These are phyloP conservation scores for Lagodon rhomboides DNA, from an alignment of 2,797 vertebrate genomes.

Conservation along the genomic window DNA sequence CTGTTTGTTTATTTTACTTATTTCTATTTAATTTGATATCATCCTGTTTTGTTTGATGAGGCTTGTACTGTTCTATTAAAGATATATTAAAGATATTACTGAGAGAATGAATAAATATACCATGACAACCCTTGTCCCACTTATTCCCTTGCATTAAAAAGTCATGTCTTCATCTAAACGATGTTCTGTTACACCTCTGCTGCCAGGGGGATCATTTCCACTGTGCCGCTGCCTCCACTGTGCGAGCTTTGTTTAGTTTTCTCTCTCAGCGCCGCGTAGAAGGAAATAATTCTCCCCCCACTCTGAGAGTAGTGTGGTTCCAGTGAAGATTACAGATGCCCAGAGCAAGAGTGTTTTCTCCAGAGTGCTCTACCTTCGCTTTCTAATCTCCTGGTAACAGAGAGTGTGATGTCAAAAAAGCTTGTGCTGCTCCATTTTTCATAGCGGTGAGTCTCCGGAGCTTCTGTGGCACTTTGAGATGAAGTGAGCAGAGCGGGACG, in stretches of 20 bases:
- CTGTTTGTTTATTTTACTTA: constrained; percentile 51
- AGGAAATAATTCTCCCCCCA: constrained; percentile 13
- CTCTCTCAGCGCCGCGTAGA: constrained; percentile 6
- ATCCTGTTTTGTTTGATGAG: constrained; percentile 62
- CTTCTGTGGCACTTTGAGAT: constrained; percentile 48
- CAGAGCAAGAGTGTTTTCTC: constrained; percentile 51
- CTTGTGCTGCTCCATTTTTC: constrained; percentile 77
- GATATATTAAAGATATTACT: constrained; percentile 72
- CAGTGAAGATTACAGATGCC: constrained; percentile 59
- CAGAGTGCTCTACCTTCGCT: constrained; percentile 63
- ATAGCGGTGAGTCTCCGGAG: constrained; percentile 59
- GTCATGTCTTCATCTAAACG: constrained; percentile 3
- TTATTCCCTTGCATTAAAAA: constrained; percentile 52
- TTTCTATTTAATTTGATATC: constrained; percentile 51
- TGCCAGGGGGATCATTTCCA: constrained; percentile 27
- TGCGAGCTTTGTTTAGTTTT: constrained; percentile 35
- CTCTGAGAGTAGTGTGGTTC: constrained; percentile 27
- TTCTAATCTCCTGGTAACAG: constrained; percentile 72
- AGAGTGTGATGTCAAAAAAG: constrained; percentile 64
- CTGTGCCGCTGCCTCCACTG: constrained; percentile 1
- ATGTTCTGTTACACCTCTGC: constrained; percentile 33
- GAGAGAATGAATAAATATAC: constrained; percentile 80
- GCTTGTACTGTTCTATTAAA: constrained; percentile 78
- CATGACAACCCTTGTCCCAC: constrained; percentile 41
- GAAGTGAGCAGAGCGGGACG: constrained; percentile 41